These are phyloP conservation scores for Clunio marinus DNA, from an alignment of 2,888 invertebrate genomes.

Conservation along the genomic window DNA sequence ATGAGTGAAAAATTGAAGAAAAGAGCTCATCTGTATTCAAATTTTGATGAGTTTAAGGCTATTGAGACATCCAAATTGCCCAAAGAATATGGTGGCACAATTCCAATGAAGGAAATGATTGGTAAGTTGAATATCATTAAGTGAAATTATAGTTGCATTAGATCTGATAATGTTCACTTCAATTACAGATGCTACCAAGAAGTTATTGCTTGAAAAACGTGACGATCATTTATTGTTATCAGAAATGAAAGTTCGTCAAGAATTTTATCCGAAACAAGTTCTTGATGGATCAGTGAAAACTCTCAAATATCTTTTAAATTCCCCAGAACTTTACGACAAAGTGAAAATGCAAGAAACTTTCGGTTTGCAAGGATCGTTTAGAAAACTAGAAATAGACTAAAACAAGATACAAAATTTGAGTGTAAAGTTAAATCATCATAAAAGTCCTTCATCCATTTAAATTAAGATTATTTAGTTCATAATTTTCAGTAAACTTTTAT, in stretches of 20 bases:
- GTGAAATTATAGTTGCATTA: no score
- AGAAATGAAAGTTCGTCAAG: neutral
- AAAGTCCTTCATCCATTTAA: no score
- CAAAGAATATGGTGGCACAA: slow-evolving; percentile 76
- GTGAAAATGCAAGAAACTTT: no score
- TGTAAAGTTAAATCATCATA: no score
- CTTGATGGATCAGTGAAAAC: neutral
- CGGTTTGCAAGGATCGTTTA: no score
- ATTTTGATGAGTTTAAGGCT: slow-evolving; percentile 43
- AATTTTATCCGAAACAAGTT: neutral
- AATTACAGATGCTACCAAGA: no score
- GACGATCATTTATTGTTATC: neutral
- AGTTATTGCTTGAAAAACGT: neutral
- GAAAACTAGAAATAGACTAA: no score
- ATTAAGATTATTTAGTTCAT: no score
- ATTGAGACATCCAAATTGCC: slow-evolving; percentile 62
- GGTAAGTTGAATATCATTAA: slow-evolving; percentile 68
- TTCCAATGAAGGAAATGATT: slow-evolving; percentile 73
- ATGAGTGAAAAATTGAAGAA: slow-evolving; percentile 73
- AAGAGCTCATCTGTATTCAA: slow-evolving; percentile 55
- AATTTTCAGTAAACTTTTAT: no score
- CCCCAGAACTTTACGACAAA: no score
- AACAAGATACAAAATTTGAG: no score
- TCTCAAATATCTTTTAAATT: neutral
- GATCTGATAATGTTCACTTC: no score